Percentiles rank a stretch among this genome's conserved stretches.
Evolutionary conservation across 2,113 vertebrate species (phyloP).

Genomic region (Bos javanicus): DNA sequence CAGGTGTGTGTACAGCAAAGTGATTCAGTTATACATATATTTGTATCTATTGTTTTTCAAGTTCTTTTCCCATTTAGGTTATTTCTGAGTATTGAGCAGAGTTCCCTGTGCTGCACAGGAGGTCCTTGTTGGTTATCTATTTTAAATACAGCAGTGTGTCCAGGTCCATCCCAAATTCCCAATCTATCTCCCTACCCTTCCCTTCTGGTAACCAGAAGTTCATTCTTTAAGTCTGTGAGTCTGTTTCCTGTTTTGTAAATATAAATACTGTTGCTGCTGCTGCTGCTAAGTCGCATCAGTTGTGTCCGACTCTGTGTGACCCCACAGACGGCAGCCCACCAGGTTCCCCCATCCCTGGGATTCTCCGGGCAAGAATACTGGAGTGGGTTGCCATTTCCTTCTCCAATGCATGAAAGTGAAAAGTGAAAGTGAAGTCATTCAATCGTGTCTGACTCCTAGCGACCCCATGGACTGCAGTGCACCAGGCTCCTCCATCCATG

Average conservation of each 20-base stretch:
- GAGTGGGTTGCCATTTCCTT: too few species aligned
- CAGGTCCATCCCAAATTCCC: neutral
- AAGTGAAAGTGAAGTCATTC: too few species aligned
- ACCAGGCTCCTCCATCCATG: too few species aligned
- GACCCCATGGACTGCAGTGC: too few species aligned
- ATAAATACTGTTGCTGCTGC: conserved; percentile 85
- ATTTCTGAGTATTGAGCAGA: neutral
- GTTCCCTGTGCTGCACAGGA: neutral
- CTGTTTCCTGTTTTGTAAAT: neutral
- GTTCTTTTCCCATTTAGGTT: neutral
- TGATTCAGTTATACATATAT: neutral
- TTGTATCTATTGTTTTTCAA: neutral
- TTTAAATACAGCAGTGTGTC: neutral
- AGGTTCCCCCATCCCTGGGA: too few species aligned
- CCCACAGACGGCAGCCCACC: too few species aligned
- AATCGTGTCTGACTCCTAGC: too few species aligned
- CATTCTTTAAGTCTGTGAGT: neutral
- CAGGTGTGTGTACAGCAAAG: neutral
- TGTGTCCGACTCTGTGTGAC: too few species aligned
- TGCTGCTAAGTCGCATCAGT: too few species aligned
- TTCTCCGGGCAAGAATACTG: too few species aligned
- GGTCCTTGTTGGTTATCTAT: neutral
- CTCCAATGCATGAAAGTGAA: too few species aligned
- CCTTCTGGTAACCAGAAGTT: neutral
- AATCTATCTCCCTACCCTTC: neutral